Percentiles rank a stretch among this genome's conserved stretches.
Evolutionary conservation across 1,140 invertebrate species (phyloP).

Genomic region (Achatina immaculata): DNA sequence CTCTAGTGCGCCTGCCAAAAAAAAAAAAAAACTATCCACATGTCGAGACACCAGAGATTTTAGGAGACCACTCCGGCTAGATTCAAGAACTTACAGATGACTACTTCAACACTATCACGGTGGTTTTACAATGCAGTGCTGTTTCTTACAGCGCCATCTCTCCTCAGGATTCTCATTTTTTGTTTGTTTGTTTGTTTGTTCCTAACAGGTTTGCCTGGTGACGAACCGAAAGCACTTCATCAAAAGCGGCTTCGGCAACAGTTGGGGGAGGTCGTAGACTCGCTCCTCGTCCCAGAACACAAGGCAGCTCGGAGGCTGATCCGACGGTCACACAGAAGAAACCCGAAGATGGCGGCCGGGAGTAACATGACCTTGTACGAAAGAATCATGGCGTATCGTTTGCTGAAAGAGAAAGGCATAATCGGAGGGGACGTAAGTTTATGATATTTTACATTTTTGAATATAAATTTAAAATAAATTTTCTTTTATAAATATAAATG

Average conservation of each 20-base stretch:
- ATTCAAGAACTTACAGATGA: too few species aligned
- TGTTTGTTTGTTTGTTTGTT: neutral
- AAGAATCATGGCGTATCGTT: slow-evolving; percentile 32
- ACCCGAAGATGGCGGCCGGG: slow-evolving; percentile 1
- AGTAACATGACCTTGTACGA: slow-evolving; percentile 36
- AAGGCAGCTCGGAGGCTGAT: slow-evolving; percentile 30
- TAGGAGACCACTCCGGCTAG: too few species aligned
- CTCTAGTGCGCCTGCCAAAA: too few species aligned
- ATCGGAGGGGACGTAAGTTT: neutral
- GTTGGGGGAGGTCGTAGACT: slow-evolving; percentile 17
- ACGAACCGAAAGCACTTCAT: neutral
- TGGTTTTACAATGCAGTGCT: too few species aligned
- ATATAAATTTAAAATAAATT: too few species aligned
- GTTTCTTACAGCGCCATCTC: neutral
- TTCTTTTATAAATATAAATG: too few species aligned
- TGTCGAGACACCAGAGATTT: too few species aligned
- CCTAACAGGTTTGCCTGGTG: slow-evolving; percentile 21
- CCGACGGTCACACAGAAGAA: neutral
- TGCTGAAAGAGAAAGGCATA: slow-evolving; percentile 1
- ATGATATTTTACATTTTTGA: too few species aligned
- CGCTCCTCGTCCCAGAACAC: slow-evolving; percentile 21
- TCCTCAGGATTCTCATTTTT: neutral
- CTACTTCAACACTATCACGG: too few species aligned
- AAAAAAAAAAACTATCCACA: too few species aligned
- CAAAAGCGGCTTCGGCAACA: neutral